Base-by-base conservation (phyloP, 2,888 invertebrate genomes). In the Entomobrya multifasciata region DNA sequence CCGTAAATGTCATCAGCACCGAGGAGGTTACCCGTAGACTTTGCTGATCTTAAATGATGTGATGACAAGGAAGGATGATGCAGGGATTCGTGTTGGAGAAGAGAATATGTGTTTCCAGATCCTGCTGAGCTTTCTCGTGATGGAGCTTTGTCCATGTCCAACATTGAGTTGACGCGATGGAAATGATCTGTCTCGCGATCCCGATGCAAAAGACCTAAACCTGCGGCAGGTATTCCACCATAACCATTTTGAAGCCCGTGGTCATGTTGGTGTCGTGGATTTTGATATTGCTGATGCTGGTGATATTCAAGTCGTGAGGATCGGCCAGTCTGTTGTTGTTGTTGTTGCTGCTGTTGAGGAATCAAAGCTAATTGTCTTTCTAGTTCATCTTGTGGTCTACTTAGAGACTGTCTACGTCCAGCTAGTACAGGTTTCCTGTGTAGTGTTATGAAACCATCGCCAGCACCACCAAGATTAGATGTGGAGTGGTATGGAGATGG, bases 391-490 rank as follows among this genome's bases (percentile, higher is more conserved):
- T 57, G 17, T 5, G 76, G 60, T 41, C 87, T 76, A 36, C 78
- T 72, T 49, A 84, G 10, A 13, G 87, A 82, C 55, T 85, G 78
- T 81, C 82, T 74, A 44, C 88, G 20, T 36, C 88, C 78, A 49
- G 89, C 89, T 49, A 88, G 47, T 2, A 88, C 88, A 57, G 88
- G 88, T 77, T 88, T 89, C 30, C 86, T 72, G 60, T 89, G 88
- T 3, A 88, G 67, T 11, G 79, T 57, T 87, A 88, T 87, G 67
- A 44, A 77, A 30, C 47, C 72, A 44, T 87, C 83, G 17, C 52
- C 76, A 27, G 62, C 76, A 30, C 82, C 62, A 47, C 70, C 70
- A 5, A 86, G 80, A 44, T 76, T 72, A 13, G 80, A 25, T 52
- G 80, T 22, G 11, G 80, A 80, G 20, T 65, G 77, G 25, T 80